Conservation (phyloP, 2,797 vertebrate species). For the Halcyon chelicuti region DNA sequence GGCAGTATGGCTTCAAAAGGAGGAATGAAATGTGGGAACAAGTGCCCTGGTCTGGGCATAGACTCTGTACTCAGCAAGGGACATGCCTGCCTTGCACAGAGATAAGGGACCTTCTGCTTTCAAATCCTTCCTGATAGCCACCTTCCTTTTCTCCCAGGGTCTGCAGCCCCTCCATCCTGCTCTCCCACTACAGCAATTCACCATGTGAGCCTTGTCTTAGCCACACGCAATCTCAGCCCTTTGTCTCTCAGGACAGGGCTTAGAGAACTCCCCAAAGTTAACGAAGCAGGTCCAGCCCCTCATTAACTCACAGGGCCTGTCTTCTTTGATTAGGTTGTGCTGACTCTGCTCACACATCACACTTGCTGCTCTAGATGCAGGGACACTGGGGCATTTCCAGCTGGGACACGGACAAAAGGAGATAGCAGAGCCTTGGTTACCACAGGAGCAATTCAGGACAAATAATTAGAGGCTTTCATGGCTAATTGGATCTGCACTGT, state of each 20-base stretch:
- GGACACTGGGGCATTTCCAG: conserved; percentile 56
- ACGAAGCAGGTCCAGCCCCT: not conserved
- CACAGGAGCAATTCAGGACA: conserved; percentile 48
- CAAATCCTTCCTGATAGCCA: not conserved
- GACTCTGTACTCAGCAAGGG: not conserved
- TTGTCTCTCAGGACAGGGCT: not conserved
- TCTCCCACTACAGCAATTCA: not conserved
- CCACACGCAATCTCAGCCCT: not conserved
- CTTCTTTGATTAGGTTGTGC: conserved; percentile 58
- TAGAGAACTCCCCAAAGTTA: not conserved
- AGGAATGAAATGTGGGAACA: not conserved
- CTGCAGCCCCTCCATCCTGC: not conserved
- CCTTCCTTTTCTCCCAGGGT: not conserved
- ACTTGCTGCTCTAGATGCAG: conserved; percentile 47
- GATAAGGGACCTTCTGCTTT: not conserved
- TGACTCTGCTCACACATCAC: conserved; percentile 31
- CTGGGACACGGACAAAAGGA: conserved; percentile 61
- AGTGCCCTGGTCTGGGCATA: not conserved
- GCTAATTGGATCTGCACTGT: conserved; percentile 63
- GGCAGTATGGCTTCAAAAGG: not conserved
- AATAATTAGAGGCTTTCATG: conserved; percentile 66
- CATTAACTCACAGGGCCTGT: conserved; percentile 24
- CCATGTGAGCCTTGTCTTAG: not conserved
- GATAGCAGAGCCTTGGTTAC: conserved; percentile 61
- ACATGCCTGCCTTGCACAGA: not conserved